These are phyloP conservation scores for Acrossocheilus wenchowensis DNA, from an alignment of 2,797 vertebrate species.

Conservation along the genomic window DNA sequence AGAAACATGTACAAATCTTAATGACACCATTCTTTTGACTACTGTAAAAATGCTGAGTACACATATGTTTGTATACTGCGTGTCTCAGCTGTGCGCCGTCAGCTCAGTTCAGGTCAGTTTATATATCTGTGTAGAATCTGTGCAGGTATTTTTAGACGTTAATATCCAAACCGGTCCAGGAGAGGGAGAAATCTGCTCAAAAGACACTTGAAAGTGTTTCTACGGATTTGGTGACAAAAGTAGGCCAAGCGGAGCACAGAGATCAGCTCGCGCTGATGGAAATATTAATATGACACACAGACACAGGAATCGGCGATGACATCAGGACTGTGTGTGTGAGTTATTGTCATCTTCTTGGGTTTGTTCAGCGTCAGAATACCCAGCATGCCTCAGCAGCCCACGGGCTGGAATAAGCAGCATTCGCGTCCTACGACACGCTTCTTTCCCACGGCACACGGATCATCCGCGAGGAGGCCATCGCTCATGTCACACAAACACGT, in stretches of 20 bases:
- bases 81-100: neutral
- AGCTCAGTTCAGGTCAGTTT: conserved; percentile 14
- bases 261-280: neutral
- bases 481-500: conserved; percentile 59
- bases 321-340: conserved; percentile 42
- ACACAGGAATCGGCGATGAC: conserved; percentile 47
- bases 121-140: conserved; percentile 26
- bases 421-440: conserved; percentile 85
- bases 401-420: conserved; percentile 85
- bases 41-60: neutral
- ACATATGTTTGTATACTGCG: neutral
- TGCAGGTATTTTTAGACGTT: neutral
- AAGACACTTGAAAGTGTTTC: neutral
- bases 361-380: conserved; percentile 76
- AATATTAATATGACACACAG: conserved; percentile 26
- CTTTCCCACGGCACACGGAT: conserved; percentile 79
- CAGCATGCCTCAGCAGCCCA: conserved; percentile 86
- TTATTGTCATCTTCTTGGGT: conserved; percentile 50
- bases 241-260: neutral
- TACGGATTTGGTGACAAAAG: conserved; percentile 27
- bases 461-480: neutral
- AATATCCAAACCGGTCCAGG: neutral
- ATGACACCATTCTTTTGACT: too few relatives aligned
- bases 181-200: neutral
- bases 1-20: too few relatives aligned